These are phyloP conservation scores for Zhuqinia jingwanae DNA, from an alignment of 2,888 invertebrate genomes.

Conservation along the genomic window DNA sequence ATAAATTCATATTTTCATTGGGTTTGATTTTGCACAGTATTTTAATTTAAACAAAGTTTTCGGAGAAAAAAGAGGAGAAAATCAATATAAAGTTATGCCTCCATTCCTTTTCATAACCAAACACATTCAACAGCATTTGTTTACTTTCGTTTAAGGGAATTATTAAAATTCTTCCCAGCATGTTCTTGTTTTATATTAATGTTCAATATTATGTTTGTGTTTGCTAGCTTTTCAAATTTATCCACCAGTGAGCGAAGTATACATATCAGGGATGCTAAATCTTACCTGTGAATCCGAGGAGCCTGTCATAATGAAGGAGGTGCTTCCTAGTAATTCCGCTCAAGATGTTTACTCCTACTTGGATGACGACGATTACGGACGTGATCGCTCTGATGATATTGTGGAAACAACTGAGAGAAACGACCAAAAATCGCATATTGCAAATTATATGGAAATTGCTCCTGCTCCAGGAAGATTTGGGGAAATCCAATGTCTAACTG, in stretches of 20 bases:
- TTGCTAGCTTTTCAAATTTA: constrained; percentile 60
- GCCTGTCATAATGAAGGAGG: constrained; percentile 71
- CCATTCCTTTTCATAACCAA: too few relatives aligned
- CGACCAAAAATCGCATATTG: constrained; percentile 71
- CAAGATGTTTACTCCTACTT: constrained; percentile 59
- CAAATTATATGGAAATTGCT: constrained; percentile 73
- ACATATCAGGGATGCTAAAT: constrained; percentile 68
- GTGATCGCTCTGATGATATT: constrained; percentile 69
- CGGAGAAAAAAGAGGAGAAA: too few relatives aligned
- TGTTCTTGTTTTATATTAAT: too few relatives aligned
- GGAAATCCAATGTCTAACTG: constrained; percentile 74
- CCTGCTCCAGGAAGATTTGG: constrained; percentile 72
- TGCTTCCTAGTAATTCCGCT: constrained; percentile 45
- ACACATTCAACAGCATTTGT: too few relatives aligned
- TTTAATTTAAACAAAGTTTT: too few relatives aligned
- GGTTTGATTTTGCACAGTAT: too few relatives aligned
- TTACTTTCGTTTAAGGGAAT: too few relatives aligned
- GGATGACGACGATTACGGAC: constrained; percentile 63
- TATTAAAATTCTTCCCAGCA: too few relatives aligned
- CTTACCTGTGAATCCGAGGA: constrained; percentile 74
- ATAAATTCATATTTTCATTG: too few relatives aligned
- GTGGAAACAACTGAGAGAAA: constrained; percentile 70
- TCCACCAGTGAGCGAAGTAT: constrained; percentile 67
- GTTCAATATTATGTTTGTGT: background rate
- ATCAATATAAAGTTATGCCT: too few relatives aligned